A percentile compares a stretch with the other conserved stretches of the same genome.
Conservation (phyloP, 2,797 vertebrate species). For the Calcarius lapponicus region DNA sequence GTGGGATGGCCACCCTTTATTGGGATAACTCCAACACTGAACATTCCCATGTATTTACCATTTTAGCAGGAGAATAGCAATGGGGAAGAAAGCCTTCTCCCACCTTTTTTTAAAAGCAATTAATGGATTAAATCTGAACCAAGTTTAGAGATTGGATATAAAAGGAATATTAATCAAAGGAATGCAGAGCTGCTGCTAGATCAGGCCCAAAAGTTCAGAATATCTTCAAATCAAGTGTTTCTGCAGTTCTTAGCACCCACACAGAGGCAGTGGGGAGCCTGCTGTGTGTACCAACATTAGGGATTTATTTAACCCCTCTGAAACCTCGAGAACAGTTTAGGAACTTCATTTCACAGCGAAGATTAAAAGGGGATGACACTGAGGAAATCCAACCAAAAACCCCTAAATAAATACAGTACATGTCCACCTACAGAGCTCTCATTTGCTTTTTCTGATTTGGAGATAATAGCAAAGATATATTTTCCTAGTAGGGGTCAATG, state of each 20-base stretch:
- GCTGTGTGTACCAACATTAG: neutral
- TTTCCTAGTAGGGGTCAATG: neutral
- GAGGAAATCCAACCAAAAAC: neutral
- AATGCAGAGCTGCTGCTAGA: neutral
- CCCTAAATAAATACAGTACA: neutral
- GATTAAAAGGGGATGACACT: neutral
- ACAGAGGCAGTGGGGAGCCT: neutral
- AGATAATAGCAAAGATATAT: neutral
- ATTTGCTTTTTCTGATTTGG: neutral
- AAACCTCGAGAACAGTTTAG: neutral
- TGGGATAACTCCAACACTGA: neutral
- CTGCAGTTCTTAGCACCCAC: neutral
- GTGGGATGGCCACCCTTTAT: neutral
- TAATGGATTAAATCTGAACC: neutral
- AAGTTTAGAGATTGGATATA: neutral
- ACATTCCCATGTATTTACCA: neutral
- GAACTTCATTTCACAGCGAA: neutral
- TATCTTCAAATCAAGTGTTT: neutral
- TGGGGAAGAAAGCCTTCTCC: neutral
- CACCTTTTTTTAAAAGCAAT: neutral
- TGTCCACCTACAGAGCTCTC: neutral
- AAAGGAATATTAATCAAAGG: neutral
- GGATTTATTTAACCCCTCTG: neutral
- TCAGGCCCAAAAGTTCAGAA: neutral
- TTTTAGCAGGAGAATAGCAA: neutral